phyloP scores from a whole-genome alignment of 2,797 vertebrate genomes.

The Chelon labrosus region DNA sequence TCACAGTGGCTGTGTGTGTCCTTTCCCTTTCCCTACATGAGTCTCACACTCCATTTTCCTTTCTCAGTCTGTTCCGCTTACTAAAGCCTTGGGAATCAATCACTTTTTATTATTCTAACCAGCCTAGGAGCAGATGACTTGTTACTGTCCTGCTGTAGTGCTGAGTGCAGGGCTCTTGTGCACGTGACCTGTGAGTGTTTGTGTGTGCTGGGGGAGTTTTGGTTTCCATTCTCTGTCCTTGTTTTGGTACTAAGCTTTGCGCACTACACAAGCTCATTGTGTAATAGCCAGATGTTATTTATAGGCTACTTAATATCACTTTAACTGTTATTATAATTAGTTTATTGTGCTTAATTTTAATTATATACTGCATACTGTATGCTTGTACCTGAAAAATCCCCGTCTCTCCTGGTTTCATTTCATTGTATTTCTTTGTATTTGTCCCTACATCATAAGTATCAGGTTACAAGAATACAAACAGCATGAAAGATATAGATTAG shows the following conservation, averaged over 20 bases:
- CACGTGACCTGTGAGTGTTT: constrained; percentile 23
- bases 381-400: background rate
- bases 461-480: background rate
- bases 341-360: background rate
- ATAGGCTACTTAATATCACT: background rate
- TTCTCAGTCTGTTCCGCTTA: constrained; percentile 44
- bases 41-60: constrained; percentile 54
- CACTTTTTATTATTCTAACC: constrained; percentile 14
- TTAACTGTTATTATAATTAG: background rate
- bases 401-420: constrained; percentile 5
- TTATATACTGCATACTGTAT: background rate
- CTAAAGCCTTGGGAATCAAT: constrained; percentile 26
- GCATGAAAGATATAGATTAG: background rate
- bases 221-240: constrained; percentile 46
- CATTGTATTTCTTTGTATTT: background rate
- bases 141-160: constrained; percentile 20
- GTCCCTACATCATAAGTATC: background rate
- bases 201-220: constrained; percentile 24
- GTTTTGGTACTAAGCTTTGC: background rate
- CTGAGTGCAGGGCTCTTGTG: constrained; percentile 1
- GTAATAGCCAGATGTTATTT: background rate
- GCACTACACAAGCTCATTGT: background rate
- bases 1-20: constrained; percentile 28
- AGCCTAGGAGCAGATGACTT: constrained; percentile 31
- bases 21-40: constrained; percentile 50